Conservation (phyloP, 92 coral and sea anemone species). For the Ricordea florida region DNA sequence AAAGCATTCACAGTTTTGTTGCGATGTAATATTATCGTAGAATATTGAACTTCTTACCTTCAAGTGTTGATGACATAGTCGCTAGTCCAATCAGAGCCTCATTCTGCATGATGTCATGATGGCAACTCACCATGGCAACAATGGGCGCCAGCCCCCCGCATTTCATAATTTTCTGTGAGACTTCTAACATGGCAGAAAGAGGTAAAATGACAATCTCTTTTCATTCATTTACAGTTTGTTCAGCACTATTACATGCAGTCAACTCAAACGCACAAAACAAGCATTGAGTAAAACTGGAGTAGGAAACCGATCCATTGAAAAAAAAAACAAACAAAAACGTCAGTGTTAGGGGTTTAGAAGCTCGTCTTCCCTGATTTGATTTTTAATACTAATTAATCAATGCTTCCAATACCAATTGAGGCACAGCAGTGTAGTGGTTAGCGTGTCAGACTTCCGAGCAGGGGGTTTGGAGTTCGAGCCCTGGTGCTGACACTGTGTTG, state of each 20-base stretch:
- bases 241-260: neutral
- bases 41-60: slow-evolving; percentile 26
- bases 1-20: no score
- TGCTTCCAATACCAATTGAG: no score
- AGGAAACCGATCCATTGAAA: no score
- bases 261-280: neutral
- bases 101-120: slow-evolving; percentile 86
- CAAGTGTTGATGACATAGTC: slow-evolving; percentile 62
- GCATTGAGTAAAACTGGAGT: no score
- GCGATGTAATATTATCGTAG: neutral
- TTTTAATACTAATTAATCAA: no score
- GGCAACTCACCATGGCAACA: slow-evolving; percentile 73
- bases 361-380: no score
- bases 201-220: neutral
- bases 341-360: no score
- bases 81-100: slow-evolving; percentile 93
- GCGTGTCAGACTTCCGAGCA: no score
- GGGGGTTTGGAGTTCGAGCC: no score
- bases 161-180: slow-evolving; percentile 66
- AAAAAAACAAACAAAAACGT: no score
- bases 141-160: slow-evolving; percentile 77
- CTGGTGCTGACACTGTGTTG: no score
- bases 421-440: no score
- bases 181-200: slow-evolving; percentile 30
- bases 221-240: neutral